Percentiles rank a stretch among this genome's conserved stretches.
Conservation (phyloP, 2,888 invertebrate genomes). For the Lamellibrachia satsuma region DNA sequence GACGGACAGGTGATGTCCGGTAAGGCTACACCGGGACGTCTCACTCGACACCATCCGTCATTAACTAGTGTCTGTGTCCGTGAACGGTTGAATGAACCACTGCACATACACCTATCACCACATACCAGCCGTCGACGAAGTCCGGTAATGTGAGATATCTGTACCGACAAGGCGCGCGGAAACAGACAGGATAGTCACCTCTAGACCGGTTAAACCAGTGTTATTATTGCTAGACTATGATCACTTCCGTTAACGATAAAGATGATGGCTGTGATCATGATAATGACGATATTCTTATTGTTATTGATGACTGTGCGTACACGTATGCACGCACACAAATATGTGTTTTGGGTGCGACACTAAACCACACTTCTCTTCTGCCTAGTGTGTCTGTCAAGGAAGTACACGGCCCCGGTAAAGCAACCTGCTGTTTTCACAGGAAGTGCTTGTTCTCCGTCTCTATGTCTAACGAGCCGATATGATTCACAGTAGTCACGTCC, state of each 20-base stretch:
- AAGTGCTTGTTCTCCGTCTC: not conserved
- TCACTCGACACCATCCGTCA: not conserved
- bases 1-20: slow-evolving; percentile 1
- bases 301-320: not conserved
- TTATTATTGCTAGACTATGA: not conserved
- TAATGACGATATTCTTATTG: not conserved
- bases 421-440: not conserved
- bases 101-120: not conserved
- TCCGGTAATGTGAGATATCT: not conserved
- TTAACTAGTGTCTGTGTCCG: not conserved
- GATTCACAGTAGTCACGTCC: not conserved
- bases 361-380: not conserved
- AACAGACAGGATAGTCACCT: not conserved
- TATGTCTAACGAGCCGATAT: not conserved
- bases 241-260: not conserved
- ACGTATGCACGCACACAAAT: too few relatives aligned
- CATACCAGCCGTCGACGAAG: not conserved
- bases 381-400: too few relatives aligned
- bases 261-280: not conserved
- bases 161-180: not conserved
- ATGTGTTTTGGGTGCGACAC: not conserved
- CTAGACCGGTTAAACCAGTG: not conserved
- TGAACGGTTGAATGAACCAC: not conserved
- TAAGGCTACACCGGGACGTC: not conserved
- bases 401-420: too few relatives aligned